Evolutionary conservation across 2,113 vertebrate genomes (phyloP), one percentile per base, ranked within the genome.

Genomic region (Caranx melampygus): DNA sequence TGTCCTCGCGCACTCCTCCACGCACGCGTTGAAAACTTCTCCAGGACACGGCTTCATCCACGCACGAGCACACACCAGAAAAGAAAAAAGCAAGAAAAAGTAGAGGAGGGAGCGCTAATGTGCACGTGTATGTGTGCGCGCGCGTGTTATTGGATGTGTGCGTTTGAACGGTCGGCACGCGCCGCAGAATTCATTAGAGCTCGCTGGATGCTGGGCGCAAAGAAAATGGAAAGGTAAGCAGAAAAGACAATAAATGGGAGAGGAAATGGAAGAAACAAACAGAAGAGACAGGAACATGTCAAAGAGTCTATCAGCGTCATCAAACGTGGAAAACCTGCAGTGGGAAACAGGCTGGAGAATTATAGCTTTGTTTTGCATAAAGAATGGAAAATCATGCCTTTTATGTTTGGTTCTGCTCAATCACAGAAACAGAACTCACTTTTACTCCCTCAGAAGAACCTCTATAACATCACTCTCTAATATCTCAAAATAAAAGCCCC

Each of bases 21-120:
- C 73, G 88, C 85, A 86, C 84, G 88, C 74, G 26, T 21, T 57
- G 61, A 60, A 89, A 92, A 92, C 87, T 90, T 92, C 81, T 87
- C 65, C 62, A 18, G 49, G 61, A 86, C 62, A 61, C 81, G 71
- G 66, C 70, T 83, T 84, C 83, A 33, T 54, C 61, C 55, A 8
- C 59, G 58, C 84, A 59, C 78, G 4, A 2, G 37, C 54, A 58
- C 70, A 12, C 55, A 72, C 40, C 12, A 51, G 62, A 58, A 16
- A 31, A 31, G 57, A 54, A 8, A n/a, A 15, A 26, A 15, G 26
- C 26, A 3, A n/a, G 13, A 66, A 31, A 31, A 21, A 58, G 72
- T 67, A 70, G 33, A 61, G 61, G 18, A 66, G 40, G 73, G 35
- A 44, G 72, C 12, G 44, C 16, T n/a, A 3, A 31, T 67, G 69